Evolutionary conservation across 2,797 vertebrate species (phyloP), one percentile per base, ranked within the genome.

Genomic region (Pseudochirops corinnae): DNA sequence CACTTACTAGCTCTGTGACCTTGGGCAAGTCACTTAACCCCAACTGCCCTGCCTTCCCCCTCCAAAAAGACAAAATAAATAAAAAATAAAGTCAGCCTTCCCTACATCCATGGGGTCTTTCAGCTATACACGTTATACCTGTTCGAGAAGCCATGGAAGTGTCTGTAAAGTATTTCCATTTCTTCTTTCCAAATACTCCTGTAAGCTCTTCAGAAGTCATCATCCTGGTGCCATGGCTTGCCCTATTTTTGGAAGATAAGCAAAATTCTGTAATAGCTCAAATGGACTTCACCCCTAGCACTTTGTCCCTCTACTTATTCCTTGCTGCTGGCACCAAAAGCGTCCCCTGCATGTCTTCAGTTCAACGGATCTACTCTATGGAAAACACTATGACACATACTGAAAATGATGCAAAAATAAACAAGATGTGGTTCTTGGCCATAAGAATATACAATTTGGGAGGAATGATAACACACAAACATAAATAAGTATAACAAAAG

Each of bases 141-240:
- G 99, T 99, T 98, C 99, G 99, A 93, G 99, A 99, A 97, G 99
- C 99, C 96, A 99, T 99, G 93, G 99, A 99, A 90, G 98, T 98
- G 97, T 99, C 99, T 97, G 99, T 98, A 96, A 99, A 99, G 98
- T 99, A 99, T 92, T 99, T 99, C 99, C 99, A 99, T 90, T 99
- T 99, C 97, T 98, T 99, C 58, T 99, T 99, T 97, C 99, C 99
- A 56, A 99, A 99, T 13, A 98, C 98, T 96, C 99, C 99, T 74
- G 99, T 98, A 97, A 99, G 97, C 11, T 99, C 99, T 96, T 99
- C 99, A 0, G 98, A 91, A 96, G 99, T 99, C 98, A 99, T 99
- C 96, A 99, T 98, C 97, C 97, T 99, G 50, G 99, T 99, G 95
- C 99, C 99, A 93, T 99, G 99, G 96, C 99, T 99, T 13, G 99